Conservation (phyloP, 2,888 invertebrate genomes). For the Sphaerophoria rueppellii region DNA sequence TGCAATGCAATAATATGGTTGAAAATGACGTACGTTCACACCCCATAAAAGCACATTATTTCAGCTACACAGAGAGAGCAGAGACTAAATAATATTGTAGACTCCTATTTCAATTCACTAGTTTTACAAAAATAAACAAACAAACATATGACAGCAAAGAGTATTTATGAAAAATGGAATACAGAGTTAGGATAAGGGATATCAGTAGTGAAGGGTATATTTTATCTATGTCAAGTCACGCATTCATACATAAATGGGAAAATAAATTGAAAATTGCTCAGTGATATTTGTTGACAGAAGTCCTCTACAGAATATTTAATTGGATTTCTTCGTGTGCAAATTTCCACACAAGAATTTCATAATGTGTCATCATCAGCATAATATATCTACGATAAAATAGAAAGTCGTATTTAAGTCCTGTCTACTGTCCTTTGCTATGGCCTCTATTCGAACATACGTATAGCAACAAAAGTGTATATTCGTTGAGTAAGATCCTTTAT, state of each 20-base stretch:
- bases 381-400: neutral
- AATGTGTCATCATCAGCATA: constrained; percentile 47
- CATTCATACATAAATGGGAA: constrained; percentile 36
- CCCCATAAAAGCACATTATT: constrained; percentile 12
- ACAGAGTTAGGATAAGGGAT: constrained; percentile 14
- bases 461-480: neutral
- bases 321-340: constrained; percentile 68
- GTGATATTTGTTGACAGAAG: constrained; percentile 71
- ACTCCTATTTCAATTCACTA: constrained; percentile 32
- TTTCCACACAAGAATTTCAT: constrained; percentile 67
- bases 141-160: constrained; percentile 32
- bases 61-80: neutral
- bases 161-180: neutral
- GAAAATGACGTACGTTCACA: neutral
- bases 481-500: constrained; percentile 5
- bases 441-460: neutral
- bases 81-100: neutral
- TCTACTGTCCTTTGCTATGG: constrained; percentile 17
- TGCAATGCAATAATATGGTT: neutral
- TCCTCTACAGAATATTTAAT: constrained; percentile 69
- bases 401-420: constrained; percentile 11
- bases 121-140: neutral
- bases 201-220: too few species aligned
- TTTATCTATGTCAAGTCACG: constrained; percentile 23
- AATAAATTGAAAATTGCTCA: constrained; percentile 71